Base-by-base conservation (phyloP, 2,888 invertebrate genomes). In the Hermaeophaga mercurialis region DNA sequence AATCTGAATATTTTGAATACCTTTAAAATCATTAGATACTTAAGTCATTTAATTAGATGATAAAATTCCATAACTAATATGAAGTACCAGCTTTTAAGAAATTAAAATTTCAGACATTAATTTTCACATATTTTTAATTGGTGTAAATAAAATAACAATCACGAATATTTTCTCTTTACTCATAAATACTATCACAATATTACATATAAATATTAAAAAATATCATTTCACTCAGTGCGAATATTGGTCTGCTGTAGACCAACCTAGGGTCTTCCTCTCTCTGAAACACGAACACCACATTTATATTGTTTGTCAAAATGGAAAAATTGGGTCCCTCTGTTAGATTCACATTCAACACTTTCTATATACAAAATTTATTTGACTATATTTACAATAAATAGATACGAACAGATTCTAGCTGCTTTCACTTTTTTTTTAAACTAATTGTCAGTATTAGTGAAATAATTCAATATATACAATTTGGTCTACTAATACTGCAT, bases 141-240 rank as follows among this genome's bases (percentile, higher is more conserved):
- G 22, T 5, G 6, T n/a, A 12, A 31, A 41, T 38, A 28, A 15
- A 39, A 18, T 22, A 49, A 38, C 1, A 34, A 28, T 22, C 34
- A 44, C 28, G 49, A 47, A 44, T 49, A 49, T 34, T 47, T 49
- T 22, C 48, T 36, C 14, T 56, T 58, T 58, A 54, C 54, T 54
- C 54, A 58, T 58, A 58, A 54, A 58, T 58, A 58, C 54, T 58
- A 58, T 58, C 58, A 58, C 58, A 58, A 57, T 58, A 58, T 58
- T 58, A 54, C 58, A 58, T 58, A 54, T 49, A 22, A 5, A 58
- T 58, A 57, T 57, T 54, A 54, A 58, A 56, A 58, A 54, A 58
- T 58, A 58, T 58, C 58, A 58, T 54, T 54, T 54, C 54, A 58
- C 54, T 58, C 58, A 53, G 57, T 57, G 52, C 57, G 17, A 43